These are phyloP conservation scores for Amphiura filiformis DNA, from an alignment of 35 echinoderm and acorn worm species.

Conservation along the genomic window DNA sequence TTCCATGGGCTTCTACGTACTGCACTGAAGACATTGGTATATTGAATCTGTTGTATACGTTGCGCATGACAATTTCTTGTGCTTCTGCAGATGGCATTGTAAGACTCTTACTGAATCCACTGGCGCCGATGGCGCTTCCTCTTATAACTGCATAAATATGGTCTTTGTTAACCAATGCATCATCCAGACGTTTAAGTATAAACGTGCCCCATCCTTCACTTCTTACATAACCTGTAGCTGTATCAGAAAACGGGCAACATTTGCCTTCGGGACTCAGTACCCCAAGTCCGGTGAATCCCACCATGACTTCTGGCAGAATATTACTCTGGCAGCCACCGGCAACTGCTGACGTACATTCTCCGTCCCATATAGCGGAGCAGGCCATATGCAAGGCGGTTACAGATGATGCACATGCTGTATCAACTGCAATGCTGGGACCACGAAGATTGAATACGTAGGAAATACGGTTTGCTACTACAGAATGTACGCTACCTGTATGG, in stretches of 20 bases:
- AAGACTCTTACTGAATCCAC: constrained; percentile 72
- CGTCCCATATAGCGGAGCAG: constrained; percentile 65
- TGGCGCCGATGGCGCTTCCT: constrained; percentile 70
- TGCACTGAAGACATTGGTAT: constrained; percentile 70
- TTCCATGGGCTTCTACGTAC: constrained; percentile 91
- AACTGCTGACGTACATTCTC: constrained; percentile 77
- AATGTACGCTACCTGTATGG: constrained; percentile 82
- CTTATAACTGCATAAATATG: constrained; percentile 82
- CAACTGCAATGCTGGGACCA: constrained; percentile 77
- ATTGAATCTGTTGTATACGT: constrained; percentile 76
- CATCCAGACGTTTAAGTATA: constrained; percentile 76
- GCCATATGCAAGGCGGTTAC: constrained; percentile 89
- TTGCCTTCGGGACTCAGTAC: constrained; percentile 86
- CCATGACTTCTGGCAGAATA: constrained; percentile 76
- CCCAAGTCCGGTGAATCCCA: constrained; percentile 85
- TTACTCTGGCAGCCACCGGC: constrained; percentile 61
- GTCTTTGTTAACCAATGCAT: constrained; percentile 77
- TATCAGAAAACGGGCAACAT: constrained; percentile 86
- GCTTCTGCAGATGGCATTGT: constrained; percentile 83
- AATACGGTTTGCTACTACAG: constrained; percentile 81
- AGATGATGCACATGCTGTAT: constrained; percentile 84
- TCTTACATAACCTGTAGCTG: constrained; percentile 79
- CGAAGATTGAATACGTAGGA: constrained; percentile 85
- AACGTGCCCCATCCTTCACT: constrained; percentile 91
- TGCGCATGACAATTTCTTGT: constrained; percentile 64